phyloP scores from a whole-genome alignment of 2,797 vertebrate species.

The Neopelma chrysocephalum region DNA sequence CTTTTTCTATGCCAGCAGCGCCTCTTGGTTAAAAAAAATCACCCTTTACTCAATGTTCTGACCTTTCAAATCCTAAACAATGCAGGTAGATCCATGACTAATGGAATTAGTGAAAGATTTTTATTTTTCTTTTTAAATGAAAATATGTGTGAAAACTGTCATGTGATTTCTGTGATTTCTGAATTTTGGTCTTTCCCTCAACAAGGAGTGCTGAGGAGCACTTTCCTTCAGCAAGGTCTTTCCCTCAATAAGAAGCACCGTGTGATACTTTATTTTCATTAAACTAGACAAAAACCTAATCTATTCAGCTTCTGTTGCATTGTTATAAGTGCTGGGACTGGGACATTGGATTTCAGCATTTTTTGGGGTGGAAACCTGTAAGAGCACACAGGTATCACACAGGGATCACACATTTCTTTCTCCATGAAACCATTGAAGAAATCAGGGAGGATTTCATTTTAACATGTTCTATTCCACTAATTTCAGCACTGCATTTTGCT shows the following conservation, averaged over 20 bases:
- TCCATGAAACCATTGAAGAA: not conserved
- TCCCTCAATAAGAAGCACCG: not conserved
- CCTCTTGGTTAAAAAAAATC: not conserved
- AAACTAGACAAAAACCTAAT: not conserved
- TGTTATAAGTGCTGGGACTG: not conserved
- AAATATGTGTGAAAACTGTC: not conserved
- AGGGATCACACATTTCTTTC: not conserved
- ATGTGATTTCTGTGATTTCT: not conserved
- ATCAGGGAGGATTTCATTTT: not conserved
- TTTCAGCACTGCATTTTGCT: not conserved
- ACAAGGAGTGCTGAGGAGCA: not conserved
- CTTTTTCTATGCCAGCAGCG: not conserved
- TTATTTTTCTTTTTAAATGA: no score
- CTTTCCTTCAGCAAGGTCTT: not conserved
- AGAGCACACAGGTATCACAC: not conserved
- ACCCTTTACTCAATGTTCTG: not conserved
- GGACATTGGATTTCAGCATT: not conserved
- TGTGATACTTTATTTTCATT: not conserved
- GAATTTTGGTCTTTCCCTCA: not conserved
- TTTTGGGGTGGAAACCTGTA: fast-evolving
- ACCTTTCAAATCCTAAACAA: not conserved
- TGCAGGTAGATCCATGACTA: fast-evolving
- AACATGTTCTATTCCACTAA: not conserved
- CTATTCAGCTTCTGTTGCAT: not conserved
- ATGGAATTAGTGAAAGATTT: not conserved